phyloP scores from a whole-genome alignment of 2,797 vertebrate species.

The Balearica regulorum region DNA sequence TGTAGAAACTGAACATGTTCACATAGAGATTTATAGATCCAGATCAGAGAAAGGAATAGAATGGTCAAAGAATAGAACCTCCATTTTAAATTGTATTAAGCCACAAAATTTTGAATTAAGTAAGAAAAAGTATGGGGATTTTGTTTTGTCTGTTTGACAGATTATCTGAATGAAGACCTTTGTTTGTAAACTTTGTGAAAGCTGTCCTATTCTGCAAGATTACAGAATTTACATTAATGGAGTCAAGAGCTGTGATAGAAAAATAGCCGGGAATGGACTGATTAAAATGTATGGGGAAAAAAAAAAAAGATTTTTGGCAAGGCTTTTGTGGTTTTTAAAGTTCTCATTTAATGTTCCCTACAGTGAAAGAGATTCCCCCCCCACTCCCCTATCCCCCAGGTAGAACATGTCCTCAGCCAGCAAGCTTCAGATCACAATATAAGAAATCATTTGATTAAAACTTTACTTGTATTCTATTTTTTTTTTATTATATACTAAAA shows the following conservation, averaged over 20 bases:
- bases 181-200: background rate
- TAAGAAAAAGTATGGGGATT: background rate
- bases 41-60: background rate
- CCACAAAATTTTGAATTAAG: background rate
- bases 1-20: background rate
- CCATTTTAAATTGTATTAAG: background rate
- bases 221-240: background rate
- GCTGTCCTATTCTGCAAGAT: background rate
- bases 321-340: background rate
- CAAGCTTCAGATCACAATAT: background rate
- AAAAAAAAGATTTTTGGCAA: background rate
- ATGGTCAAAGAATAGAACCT: background rate
- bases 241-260: background rate
- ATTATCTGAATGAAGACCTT: background rate
- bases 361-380: background rate
- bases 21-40: background rate
- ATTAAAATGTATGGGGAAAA: background rate
- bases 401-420: background rate
- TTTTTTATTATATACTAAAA: background rate
- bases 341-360: background rate
- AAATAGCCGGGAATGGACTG: background rate
- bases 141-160: background rate
- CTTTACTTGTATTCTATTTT: background rate
- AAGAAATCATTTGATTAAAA: background rate
- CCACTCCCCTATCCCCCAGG: rapidly evolving